Evolutionary conservation across 2,888 invertebrate genomes (phyloP).

Genomic region (Oasisia sp.): DNA sequence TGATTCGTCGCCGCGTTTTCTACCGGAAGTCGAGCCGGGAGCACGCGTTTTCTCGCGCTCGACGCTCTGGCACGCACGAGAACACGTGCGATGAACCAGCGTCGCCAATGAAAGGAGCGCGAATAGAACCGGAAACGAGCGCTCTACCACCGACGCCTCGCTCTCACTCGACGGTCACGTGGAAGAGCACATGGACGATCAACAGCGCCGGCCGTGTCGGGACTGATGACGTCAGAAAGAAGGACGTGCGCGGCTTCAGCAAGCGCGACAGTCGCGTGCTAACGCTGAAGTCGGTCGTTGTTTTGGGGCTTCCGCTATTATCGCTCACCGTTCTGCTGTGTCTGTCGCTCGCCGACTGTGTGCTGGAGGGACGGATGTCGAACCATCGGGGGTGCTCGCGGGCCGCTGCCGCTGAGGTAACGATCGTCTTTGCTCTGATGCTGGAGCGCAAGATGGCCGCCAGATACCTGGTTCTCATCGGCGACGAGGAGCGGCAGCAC

Average conservation of each 20-base stretch:
- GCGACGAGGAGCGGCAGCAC: background rate
- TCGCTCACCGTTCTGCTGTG: background rate
- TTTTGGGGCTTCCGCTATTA: background rate
- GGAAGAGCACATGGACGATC: constrained; percentile 7
- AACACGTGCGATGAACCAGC: background rate
- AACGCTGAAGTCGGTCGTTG: background rate
- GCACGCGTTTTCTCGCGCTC: background rate
- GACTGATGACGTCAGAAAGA: background rate
- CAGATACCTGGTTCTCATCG: background rate
- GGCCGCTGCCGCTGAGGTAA: background rate
- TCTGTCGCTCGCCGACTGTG: background rate
- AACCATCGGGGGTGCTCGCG: background rate
- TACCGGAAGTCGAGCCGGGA: background rate
- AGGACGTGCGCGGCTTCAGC: background rate
- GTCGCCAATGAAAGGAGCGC: background rate
- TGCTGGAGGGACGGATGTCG: background rate
- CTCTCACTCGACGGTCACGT: background rate
- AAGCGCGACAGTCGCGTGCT: background rate
- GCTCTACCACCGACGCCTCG: background rate
- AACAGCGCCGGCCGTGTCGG: background rate
- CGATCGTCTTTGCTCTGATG: background rate
- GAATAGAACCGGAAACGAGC: background rate
- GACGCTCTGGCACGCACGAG: background rate
- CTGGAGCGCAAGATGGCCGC: constrained; percentile 1
- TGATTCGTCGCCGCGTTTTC: background rate